Evolutionary conservation across 1,140 invertebrate genomes (phyloP).

Genomic region (Drosophila carrolli): DNA sequence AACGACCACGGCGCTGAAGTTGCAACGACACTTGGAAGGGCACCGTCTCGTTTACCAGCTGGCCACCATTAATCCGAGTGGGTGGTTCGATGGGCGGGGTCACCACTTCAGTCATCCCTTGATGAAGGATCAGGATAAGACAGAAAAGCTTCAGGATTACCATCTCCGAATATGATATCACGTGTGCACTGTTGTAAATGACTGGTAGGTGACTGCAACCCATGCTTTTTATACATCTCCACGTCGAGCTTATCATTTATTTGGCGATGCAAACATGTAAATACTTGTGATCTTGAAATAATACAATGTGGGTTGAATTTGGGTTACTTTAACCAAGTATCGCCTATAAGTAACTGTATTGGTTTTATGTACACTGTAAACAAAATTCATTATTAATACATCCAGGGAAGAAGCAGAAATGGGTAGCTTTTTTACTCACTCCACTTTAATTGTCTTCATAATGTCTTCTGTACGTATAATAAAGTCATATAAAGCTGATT

Average conservation of each 20-base stretch:
- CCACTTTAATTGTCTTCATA: too few species aligned
- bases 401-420: too few species aligned
- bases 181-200: background rate
- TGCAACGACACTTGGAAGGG: slow-evolving; percentile 81
- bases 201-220: background rate
- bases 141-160: background rate
- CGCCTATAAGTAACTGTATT: background rate
- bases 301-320: slow-evolving; percentile 20
- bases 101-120: background rate
- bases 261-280: slow-evolving; percentile 25
- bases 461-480: too few species aligned
- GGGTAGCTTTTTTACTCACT: too few species aligned
- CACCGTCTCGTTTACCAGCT: slow-evolving; percentile 59
- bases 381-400: background rate
- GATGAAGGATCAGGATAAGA: background rate
- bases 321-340: background rate
- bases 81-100: background rate
- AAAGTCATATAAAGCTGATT: too few species aligned
- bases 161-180: slow-evolving; percentile 5
- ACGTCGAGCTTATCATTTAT: slow-evolving; percentile 31
- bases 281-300: slow-evolving; percentile 45
- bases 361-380: background rate
- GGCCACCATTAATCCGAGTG: slow-evolving; percentile 71
- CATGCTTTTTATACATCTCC: slow-evolving; percentile 23
- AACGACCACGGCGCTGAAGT: slow-evolving; percentile 61